Evolutionary conservation across 2,113 vertebrate genomes (phyloP).

Genomic region (Cyprinodon brontotheroides): DNA sequence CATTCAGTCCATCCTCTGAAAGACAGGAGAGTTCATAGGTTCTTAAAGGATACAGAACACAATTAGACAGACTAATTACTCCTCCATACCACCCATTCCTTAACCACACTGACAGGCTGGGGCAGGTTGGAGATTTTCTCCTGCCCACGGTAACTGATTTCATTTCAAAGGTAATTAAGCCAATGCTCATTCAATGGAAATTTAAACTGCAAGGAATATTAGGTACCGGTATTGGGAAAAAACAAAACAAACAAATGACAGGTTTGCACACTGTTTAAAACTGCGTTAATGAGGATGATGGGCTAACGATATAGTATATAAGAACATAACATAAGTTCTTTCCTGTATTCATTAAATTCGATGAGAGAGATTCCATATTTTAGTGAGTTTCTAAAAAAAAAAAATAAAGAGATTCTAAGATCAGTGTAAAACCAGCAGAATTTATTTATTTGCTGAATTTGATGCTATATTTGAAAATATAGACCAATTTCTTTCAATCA

Average conservation of each 20-base stretch:
- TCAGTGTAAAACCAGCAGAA: no score
- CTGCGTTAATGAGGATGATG: no score
- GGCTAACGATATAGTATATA: no score
- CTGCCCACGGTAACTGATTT: conserved; percentile 15
- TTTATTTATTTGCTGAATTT: no score
- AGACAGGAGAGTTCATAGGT: conserved; percentile 16
- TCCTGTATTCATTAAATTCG: no score
- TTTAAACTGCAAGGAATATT: not conserved
- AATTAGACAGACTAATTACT: conserved; percentile 73
- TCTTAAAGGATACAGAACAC: conserved; percentile 44
- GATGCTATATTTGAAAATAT: no score
- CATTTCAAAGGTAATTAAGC: not conserved
- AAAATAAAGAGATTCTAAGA: no score
- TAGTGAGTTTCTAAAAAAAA: no score
- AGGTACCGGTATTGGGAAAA: not conserved
- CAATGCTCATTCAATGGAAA: not conserved
- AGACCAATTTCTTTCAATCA: no score
- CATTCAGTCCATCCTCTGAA: conserved; percentile 11
- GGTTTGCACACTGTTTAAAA: not conserved
- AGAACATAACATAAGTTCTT: no score
- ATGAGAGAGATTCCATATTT: no score
- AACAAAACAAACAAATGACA: not conserved
- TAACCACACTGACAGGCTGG: conserved; percentile 54
- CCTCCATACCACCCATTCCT: conserved; percentile 63
- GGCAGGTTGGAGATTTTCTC: conserved; percentile 48